Percentiles rank a stretch among this genome's conserved stretches.
Conservation (phyloP, 2,113 vertebrate genomes). For the Hemiscyllium ocellatum region DNA sequence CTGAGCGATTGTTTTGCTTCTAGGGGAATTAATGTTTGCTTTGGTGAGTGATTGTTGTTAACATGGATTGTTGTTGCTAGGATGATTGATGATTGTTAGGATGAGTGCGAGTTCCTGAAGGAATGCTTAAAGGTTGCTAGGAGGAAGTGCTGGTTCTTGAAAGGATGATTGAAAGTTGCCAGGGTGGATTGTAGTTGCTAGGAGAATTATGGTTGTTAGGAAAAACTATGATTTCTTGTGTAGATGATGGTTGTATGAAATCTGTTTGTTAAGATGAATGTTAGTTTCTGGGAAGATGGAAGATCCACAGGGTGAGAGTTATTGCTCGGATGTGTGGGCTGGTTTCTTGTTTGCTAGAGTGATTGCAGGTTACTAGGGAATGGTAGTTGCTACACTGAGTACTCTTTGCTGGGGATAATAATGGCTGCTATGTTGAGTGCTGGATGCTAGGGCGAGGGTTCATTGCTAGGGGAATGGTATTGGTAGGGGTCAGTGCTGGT, state of each 20-base stretch:
- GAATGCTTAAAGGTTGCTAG: background rate
- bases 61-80: background rate
- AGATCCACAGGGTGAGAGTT: background rate
- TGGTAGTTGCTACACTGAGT: background rate
- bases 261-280: background rate
- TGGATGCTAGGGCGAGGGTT: background rate
- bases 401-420: background rate
- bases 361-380: background rate
- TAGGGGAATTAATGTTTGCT: too few relatives aligned
- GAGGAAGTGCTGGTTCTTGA: background rate
- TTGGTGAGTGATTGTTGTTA: background rate
- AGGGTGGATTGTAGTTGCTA: too few relatives aligned
- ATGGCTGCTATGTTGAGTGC: background rate
- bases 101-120: background rate
- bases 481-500: background rate
- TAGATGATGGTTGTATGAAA: background rate
- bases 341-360: background rate
- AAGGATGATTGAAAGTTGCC: background rate
- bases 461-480: background rate
- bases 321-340: background rate
- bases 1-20: too few relatives aligned
- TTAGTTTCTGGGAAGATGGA: background rate
- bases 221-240: background rate
- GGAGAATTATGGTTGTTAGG: too few relatives aligned
- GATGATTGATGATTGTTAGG: background rate